Conservation (phyloP, 2,888 invertebrate genomes). For the Scaeva pyrastri region DNA sequence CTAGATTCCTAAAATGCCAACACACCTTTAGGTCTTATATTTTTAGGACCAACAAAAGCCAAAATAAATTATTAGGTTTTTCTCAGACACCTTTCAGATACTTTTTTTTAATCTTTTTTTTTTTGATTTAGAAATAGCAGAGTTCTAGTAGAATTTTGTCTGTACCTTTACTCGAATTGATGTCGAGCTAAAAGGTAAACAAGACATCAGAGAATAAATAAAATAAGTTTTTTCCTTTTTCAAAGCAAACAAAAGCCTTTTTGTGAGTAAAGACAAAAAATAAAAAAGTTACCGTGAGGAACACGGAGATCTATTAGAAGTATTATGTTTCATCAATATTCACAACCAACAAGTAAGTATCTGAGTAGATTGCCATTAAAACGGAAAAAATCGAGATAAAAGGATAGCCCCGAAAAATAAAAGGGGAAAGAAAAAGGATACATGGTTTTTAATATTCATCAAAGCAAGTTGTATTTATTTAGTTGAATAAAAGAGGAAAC, state of each 20-base stretch:
- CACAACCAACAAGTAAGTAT: constrained; percentile 31
- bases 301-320: background rate
- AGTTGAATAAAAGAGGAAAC: constrained; percentile 26
- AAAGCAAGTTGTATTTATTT: constrained; percentile 25
- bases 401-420: constrained; percentile 4
- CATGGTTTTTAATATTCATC: constrained; percentile 24
- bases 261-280: background rate
- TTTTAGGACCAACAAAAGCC: background rate
- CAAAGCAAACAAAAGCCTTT: constrained; percentile 4
- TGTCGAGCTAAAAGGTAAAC: constrained; percentile 2
- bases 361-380: constrained; percentile 12
- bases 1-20: background rate
- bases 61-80: background rate
- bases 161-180: background rate
- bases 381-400: background rate
- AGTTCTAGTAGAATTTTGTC: background rate
- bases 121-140: too few species aligned
- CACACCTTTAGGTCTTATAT: background rate
- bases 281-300: background rate
- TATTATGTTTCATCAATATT: constrained; percentile 36
- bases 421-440: constrained; percentile 2
- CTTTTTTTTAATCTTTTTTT: too few species aligned
- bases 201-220: background rate
- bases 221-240: background rate
- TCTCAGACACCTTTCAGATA: background rate